Base-by-base conservation (phyloP, 2,797 vertebrate genomes). In the Aplochiton taeniatus region DNA sequence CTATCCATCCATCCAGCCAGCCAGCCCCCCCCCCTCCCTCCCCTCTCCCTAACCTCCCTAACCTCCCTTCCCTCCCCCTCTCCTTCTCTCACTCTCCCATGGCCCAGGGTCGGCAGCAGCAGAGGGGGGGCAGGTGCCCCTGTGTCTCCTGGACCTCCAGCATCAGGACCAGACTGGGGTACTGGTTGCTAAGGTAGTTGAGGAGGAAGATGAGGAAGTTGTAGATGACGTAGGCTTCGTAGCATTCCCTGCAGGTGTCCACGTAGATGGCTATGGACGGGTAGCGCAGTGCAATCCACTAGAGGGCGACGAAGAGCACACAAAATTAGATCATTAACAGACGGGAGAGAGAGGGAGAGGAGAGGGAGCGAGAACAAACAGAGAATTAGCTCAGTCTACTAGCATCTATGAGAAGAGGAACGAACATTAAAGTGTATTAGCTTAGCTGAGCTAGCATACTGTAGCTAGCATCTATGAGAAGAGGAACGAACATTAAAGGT, bases 191-290 rank as follows among this genome's bases (percentile, higher is more conserved):
- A 83, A 99, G 86, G 69, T 96, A 99, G 87, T 96, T 99, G 41
- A 96, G 94, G 88, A 99, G 90, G 85, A 99, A 99, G 75, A 93
- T 95, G 97, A 99, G 98, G 81, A 99, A 98, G 86, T 98, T 99
- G 87, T 99, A 99, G 91, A 99, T 99, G 82, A 99, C 98, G 65
- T 95, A 99, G 14, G 98, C 98, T 91, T 99, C 98, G 16, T 99
- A 99, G 89, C 98, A 99, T 82, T 99, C 98, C 87, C 97, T 92
- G 90, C 97, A 98, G 0, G 98, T 99, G 87, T 99, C 97, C 90
- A 98, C 96, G 46, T 99, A 99, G 74, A 99, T 99, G 66, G 97
- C 96, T 82, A 98, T 98, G 58, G 74, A 71, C 58, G 97, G 96
- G 82, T 96, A 98, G 83, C 97, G 97, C 83, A 99, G 83, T 31